A percentile compares a stretch with the other conserved stretches of the same genome.
Conservation (phyloP, 2,888 invertebrate genomes). For the Dioctria linearis region DNA sequence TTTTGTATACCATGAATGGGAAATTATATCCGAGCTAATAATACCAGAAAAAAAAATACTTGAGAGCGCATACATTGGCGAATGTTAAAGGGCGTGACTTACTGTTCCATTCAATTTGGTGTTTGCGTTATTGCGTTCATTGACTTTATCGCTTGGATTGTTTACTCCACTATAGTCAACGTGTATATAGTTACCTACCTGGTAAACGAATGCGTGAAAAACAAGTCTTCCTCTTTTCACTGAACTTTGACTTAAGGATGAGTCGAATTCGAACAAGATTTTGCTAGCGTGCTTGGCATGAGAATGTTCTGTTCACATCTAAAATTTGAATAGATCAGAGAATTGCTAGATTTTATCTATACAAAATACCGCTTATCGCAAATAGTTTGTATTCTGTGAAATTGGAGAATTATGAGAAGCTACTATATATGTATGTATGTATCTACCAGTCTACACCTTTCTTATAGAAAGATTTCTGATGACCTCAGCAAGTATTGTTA, state of each 20-base stretch:
- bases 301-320: slow-evolving; percentile 5
- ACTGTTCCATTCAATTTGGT: slow-evolving; percentile 40
- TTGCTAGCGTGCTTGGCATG: background rate
- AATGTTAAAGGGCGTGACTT: slow-evolving; percentile 49
- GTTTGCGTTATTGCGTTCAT: slow-evolving; percentile 24
- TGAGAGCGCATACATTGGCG: background rate
- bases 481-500: too few species aligned
- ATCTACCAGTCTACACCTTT: too few species aligned
- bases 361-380: background rate
- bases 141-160: slow-evolving; percentile 14
- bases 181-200: too few species aligned
- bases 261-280: slow-evolving; percentile 19
- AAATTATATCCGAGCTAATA: slow-evolving; percentile 18
- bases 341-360: slow-evolving; percentile 34
- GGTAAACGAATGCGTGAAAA: slow-evolving; percentile 24
- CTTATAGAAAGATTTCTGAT: too few species aligned
- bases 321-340: slow-evolving; percentile 15
- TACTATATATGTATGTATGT: too few species aligned
- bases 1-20: slow-evolving; percentile 35
- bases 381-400: background rate
- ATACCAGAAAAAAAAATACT: background rate
- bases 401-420: too few species aligned
- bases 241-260: slow-evolving; percentile 36
- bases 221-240: slow-evolving; percentile 12
- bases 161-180: background rate